Conservation (phyloP, 2,888 invertebrate species). For the Eupithecia pulchellata region DNA sequence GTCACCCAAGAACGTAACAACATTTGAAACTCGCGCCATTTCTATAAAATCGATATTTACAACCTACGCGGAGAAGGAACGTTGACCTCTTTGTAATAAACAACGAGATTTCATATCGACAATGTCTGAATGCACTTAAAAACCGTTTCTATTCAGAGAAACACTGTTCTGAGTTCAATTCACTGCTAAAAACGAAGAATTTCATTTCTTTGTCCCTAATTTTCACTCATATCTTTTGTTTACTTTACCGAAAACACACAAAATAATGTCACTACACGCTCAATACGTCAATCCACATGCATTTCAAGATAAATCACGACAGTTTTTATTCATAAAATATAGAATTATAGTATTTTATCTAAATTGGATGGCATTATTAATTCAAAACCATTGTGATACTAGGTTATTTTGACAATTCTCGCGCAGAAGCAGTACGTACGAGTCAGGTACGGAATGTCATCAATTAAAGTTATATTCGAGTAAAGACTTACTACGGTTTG, state of each 20-base stretch:
- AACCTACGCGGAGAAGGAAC: conserved; percentile 61
- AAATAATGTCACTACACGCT: not conserved
- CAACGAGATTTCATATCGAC: conserved; percentile 35
- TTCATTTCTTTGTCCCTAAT: conserved; percentile 21
- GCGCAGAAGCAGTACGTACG: conserved; percentile 71
- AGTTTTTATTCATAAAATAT: conserved; percentile 24
- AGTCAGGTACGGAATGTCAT: conserved; percentile 56
- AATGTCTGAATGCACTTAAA: conserved; percentile 29
- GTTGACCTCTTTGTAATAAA: conserved; percentile 65
- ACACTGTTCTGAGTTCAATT: conserved; percentile 28
- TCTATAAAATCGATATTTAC: conserved; percentile 74
- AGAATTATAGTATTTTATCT: conserved; percentile 30
- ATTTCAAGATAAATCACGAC: not conserved
- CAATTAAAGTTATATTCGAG: conserved; percentile 46
- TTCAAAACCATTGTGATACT: conserved; percentile 55
- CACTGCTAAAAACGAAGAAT: conserved; percentile 15
- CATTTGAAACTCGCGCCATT: conserved; percentile 67
- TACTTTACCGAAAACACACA: conserved; percentile 26
- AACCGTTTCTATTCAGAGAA: conserved; percentile 2
- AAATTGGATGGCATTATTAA: conserved; percentile 53
- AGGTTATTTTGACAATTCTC: conserved; percentile 77
- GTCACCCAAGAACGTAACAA: conserved; percentile 6
- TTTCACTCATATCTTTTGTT: conserved; percentile 35
- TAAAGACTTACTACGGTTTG: conserved; percentile 57
- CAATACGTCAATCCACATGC: not conserved